These are phyloP conservation scores for Sarcoramphus papa DNA, from an alignment of 2,797 vertebrate genomes.

Conservation along the genomic window DNA sequence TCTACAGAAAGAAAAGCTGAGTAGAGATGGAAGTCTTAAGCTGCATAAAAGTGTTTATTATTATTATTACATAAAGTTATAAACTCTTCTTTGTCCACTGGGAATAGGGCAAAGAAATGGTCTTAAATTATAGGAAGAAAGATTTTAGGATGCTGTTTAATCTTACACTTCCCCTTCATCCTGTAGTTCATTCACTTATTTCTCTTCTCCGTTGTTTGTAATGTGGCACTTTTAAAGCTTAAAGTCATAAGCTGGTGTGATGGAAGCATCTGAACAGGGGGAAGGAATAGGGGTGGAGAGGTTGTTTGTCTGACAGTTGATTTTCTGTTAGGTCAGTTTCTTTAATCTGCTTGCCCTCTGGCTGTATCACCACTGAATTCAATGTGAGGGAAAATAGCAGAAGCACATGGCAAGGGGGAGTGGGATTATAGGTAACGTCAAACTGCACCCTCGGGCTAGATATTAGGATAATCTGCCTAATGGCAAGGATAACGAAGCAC, in stretches of 20 bases:
- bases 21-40: neutral
- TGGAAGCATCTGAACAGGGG: neutral
- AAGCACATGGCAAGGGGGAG: neutral
- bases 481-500: neutral
- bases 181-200: neutral
- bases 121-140: neutral
- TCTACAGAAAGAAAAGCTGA: neutral
- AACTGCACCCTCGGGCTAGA: neutral
- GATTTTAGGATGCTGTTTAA: neutral
- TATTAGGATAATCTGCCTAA: constrained; percentile 16
- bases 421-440: neutral
- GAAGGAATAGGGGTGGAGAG: neutral
- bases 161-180: neutral
- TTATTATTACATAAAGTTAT: neutral
- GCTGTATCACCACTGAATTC: neutral
- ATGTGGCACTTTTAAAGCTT: neutral
- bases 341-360: neutral
- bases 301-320: neutral
- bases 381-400: neutral
- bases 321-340: neutral
- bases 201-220: neutral
- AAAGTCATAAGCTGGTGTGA: neutral
- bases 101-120: neutral
- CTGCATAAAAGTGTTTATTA: neutral
- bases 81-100: neutral